A percentile compares a stretch with the other conserved stretches of the same genome.
These are phyloP conservation scores for Macrosoma leucophasiata DNA, from an alignment of 2,888 invertebrate species.

Conservation along the genomic window DNA sequence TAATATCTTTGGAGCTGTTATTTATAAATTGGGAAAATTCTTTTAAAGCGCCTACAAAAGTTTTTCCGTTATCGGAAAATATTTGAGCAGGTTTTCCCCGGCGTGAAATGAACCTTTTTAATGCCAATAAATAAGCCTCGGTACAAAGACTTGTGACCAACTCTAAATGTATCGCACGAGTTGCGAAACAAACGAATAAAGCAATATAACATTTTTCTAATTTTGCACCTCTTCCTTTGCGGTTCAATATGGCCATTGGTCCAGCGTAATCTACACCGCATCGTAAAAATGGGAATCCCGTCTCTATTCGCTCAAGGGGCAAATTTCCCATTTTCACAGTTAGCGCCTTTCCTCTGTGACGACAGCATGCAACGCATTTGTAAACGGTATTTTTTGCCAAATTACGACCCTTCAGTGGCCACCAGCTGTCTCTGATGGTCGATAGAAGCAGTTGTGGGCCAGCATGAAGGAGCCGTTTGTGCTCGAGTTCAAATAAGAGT, in stretches of 20 bases:
- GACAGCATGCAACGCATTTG: constrained; percentile 15
- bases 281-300: constrained; percentile 8
- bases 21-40: neutral
- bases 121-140: constrained; percentile 10
- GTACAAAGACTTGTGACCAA: constrained; percentile 13
- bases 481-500: constrained; percentile 16
- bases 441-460: constrained; percentile 17
- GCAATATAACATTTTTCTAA: constrained; percentile 13
- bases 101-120: constrained; percentile 11
- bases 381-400: constrained; percentile 14
- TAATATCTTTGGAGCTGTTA: no score
- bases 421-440: constrained; percentile 15
- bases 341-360: constrained; percentile 14
- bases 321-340: no score
- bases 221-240: constrained; percentile 11
- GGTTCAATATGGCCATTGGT: constrained; percentile 12
- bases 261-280: constrained; percentile 18
- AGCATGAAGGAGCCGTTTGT: constrained; percentile 15
- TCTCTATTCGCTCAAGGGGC: constrained; percentile 6
- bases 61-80: constrained; percentile 6
- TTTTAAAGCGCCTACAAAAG: constrained; percentile 3
- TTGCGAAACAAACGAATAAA: no score
- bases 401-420: constrained; percentile 19
- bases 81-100: constrained; percentile 9
- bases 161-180: constrained; percentile 22